Base-by-base conservation (phyloP, 2,113 vertebrate species). In the Manacus vitellinus region DNA sequence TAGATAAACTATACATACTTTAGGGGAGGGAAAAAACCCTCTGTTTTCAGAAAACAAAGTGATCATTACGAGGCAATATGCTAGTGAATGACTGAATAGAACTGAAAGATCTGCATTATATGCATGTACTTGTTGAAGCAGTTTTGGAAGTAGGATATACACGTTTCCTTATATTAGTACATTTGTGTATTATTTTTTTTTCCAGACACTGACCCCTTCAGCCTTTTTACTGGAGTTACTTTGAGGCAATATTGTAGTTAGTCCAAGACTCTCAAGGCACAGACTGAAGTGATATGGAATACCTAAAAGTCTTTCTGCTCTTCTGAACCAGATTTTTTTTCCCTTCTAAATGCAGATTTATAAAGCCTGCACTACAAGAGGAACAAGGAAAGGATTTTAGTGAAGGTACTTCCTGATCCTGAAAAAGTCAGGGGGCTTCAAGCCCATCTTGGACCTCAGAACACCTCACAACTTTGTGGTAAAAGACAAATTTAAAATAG, bases 281-380 rank as follows among this genome's bases (percentile, higher is more conserved):
- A 96, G 61, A 66, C 84, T 91, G 82, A 96, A 96, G 94, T 95
- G 74, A 82, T 95, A 54, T 43, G 52, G 49, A 93, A 37, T 94
- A 85, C 81, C 95, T 94, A 76, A 96, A 96, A 96, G 80, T 92
- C 85, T 97, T 96, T 95, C 93, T 89, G 25, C 90, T 95, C 92
- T 96, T 98, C 97, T 96, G 94, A 97, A 97, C 51, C 71, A 96
- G 96, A 94, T 95, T 91, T 95, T 95, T 95, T 97, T 94, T 92
- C 95, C 97, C 97, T 97, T 98, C 97, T 97, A 97, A 98, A 97
- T 97, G 94, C 95, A 97, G 97, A 97, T 97, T 96, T 98, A 96
- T 97, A 98, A 97, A 96, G 94, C 88, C 76, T 95, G 80, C 95
- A 93, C 93, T 94, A 95, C 95, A 95, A 95, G 93, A 94, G 79